Evolutionary conservation across 2,888 invertebrate species (phyloP), one percentile per base, ranked within the genome.

Genomic region (Lasioglossum oenotherae): DNA sequence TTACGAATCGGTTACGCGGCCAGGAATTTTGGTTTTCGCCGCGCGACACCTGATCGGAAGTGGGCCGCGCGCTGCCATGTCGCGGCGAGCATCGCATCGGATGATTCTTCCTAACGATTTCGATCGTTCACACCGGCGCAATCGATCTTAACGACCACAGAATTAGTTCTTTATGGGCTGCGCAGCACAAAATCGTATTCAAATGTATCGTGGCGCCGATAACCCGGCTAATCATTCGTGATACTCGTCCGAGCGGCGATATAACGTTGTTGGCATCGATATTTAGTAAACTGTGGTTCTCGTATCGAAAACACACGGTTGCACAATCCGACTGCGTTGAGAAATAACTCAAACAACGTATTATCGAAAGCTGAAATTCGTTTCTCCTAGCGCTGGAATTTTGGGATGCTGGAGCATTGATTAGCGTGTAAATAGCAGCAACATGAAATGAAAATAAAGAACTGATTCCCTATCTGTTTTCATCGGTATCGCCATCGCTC

Each of bases 1-100:
- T 85, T 80, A 80, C 80, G 85, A 75, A 75, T 80, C 69, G 44
- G 78, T 80, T 73, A 77, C 80, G 73, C 44, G 82, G 60, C 73
- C 74, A 38, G 53, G 53, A 79, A 74, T 82, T 78, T 85, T 69
- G 41, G 46, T 76, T 83, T 74, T 46, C 73, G 67, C 41, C 38
- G 46, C 12, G 71, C 12, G n/a, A 14, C 69, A 73, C 27, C 64
- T 46, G 78, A 19, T 27, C 8, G 8, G 64, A 78, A 74, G 72
- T 72, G 72, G 78, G 60, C 41, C 76, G 49, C 35, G 4, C 4
- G n/a, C n/a, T 3, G 12, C 4, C 10, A 4, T n/a, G 10, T 12
- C 10, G 57, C 57, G 10, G 27, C 8, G 27, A 1, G 27, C 60
- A 10, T 60, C 4, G 12, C 41, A 10, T 41, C 41, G 10, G 10